Evolutionary conservation across 2,888 invertebrate species (phyloP).

Genomic region (Ptilodon capucinus): DNA sequence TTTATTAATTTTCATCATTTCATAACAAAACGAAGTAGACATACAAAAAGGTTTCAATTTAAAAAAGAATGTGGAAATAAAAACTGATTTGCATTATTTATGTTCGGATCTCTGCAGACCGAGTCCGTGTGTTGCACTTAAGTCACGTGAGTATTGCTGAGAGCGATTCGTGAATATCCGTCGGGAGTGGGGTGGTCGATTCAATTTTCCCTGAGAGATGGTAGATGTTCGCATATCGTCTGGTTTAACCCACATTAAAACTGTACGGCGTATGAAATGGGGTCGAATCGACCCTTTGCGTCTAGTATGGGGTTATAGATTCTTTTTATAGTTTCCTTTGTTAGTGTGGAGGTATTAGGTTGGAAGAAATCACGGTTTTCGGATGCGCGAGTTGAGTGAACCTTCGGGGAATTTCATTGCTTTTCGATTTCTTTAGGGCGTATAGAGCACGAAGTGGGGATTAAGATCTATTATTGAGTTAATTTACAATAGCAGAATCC

Average conservation of each 20-base stretch:
- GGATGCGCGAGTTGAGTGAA: not conserved
- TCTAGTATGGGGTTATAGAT: conserved; percentile 5
- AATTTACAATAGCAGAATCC: too few species aligned
- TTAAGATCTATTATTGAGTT: too few species aligned
- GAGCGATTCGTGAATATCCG: conserved; percentile 32
- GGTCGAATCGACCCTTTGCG: conserved; percentile 8
- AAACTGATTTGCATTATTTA: not conserved
- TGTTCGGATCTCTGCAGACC: not conserved
- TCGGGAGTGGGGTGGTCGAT: conserved; percentile 21
- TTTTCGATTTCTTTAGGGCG: not conserved
- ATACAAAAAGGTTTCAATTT: too few species aligned
- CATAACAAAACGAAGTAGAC: too few species aligned
- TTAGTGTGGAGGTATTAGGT: not conserved
- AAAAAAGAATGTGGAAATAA: too few species aligned
- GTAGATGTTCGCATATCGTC: conserved; percentile 18
- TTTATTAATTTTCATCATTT: too few species aligned
- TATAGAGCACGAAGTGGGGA: not conserved
- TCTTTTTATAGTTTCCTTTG: conserved; percentile 12
- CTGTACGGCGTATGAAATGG: conserved; percentile 12
- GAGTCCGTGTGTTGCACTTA: conserved; percentile 3
- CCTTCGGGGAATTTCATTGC: not conserved
- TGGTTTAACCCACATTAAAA: conserved; percentile 25
- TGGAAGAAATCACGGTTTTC: not conserved
- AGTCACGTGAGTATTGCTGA: conserved; percentile 10
- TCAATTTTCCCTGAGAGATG: conserved; percentile 35